phyloP scores from a whole-genome alignment of 2,888 invertebrate species.

The Drosophila buzzatii region DNA sequence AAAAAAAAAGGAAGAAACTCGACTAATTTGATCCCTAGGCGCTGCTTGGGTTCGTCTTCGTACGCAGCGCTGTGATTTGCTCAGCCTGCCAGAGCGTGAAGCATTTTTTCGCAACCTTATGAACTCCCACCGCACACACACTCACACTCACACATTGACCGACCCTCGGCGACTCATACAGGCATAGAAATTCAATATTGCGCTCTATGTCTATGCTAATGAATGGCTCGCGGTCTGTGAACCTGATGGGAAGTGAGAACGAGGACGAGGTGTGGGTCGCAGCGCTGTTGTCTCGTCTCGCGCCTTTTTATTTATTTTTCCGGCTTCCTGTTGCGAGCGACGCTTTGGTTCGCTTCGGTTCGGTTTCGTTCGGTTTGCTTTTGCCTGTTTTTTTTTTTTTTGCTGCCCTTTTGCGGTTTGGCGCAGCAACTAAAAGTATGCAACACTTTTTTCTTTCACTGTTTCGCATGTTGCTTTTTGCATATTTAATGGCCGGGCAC shows the following conservation, averaged over 20 bases:
- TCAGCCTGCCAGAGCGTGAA: slow-evolving; percentile 62
- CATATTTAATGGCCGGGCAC: slow-evolving; percentile 75
- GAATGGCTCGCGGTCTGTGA: slow-evolving; percentile 58
- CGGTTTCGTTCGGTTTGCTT: background rate
- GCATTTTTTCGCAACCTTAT: slow-evolving; percentile 74
- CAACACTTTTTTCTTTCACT: slow-evolving; percentile 64
- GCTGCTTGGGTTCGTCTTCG: slow-evolving; percentile 58
- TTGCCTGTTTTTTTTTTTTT: slow-evolving; percentile 21
- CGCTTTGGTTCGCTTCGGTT: slow-evolving; percentile 18
- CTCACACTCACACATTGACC: slow-evolving; percentile 4
- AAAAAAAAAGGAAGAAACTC: slow-evolving; percentile 42
- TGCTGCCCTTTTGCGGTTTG: slow-evolving; percentile 73
- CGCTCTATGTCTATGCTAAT: slow-evolving; percentile 74
- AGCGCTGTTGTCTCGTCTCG: slow-evolving; percentile 43
- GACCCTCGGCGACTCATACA: slow-evolving; percentile 25
- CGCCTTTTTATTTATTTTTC: slow-evolving; percentile 74
- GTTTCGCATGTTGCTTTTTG: slow-evolving; percentile 77
- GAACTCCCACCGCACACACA: slow-evolving; percentile 42
- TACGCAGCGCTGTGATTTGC: slow-evolving; percentile 55
- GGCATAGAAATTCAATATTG: slow-evolving; percentile 78
- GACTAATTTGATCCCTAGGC: slow-evolving; percentile 77
- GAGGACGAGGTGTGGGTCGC: background rate
- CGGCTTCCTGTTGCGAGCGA: slow-evolving; percentile 70
- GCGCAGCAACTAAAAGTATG: slow-evolving; percentile 78
- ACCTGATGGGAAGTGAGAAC: background rate